These are phyloP conservation scores for Babyrousa celebensis DNA, from an alignment of 2,797 vertebrate species.

Conservation along the genomic window DNA sequence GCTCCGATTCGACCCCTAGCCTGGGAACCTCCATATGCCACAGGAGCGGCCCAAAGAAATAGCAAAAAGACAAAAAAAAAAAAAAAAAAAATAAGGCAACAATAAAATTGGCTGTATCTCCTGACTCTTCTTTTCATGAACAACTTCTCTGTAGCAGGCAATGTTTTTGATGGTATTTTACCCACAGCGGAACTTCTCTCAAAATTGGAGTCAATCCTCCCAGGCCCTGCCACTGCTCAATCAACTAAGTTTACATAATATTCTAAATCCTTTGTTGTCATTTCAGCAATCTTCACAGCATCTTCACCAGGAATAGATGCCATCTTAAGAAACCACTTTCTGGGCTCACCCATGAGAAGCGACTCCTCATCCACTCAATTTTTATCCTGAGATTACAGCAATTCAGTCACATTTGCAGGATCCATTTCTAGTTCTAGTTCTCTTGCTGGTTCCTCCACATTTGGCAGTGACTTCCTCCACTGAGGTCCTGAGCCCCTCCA, in stretches of 20 bases:
- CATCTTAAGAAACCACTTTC: neutral
- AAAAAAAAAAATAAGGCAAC: too few relatives aligned
- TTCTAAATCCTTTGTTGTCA: neutral
- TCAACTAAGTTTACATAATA: neutral
- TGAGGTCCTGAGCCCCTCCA: neutral
- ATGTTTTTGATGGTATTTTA: too few relatives aligned
- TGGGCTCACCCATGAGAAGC: neutral
- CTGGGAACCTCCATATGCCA: too few relatives aligned
- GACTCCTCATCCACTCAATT: neutral
- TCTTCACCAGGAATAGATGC: neutral
- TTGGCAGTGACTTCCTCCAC: neutral
- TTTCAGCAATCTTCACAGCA: neutral
- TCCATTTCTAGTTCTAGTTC: neutral
- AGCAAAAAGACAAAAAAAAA: too few relatives aligned
- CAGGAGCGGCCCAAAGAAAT: too few relatives aligned
- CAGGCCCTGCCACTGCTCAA: neutral
- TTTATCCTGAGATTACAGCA: neutral
- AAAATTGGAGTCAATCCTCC: neutral
- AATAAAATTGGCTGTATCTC: neutral
- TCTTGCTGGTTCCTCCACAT: neutral
- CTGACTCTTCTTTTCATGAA: neutral
- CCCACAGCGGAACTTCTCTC: neutral
- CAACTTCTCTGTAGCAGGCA: neutral
- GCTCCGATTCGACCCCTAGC: too few relatives aligned
- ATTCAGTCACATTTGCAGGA: neutral